phyloP scores from a whole-genome alignment of 2,113 vertebrate genomes.

The Dinomys branickii region DNA sequence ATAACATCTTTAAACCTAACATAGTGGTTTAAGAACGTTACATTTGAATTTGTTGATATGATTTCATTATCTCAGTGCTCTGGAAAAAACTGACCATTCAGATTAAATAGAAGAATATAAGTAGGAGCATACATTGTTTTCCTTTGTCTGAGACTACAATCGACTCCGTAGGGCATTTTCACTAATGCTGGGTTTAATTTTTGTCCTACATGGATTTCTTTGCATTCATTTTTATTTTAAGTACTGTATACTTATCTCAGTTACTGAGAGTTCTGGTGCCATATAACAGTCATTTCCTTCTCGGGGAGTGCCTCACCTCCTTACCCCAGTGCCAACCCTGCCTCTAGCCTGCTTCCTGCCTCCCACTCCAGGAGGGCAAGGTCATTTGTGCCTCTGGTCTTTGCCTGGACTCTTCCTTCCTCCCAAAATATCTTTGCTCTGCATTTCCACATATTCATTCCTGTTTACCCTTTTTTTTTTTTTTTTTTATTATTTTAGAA shows the following conservation, averaged over 20 bases:
- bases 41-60: background rate
- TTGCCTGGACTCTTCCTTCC: background rate
- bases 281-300: background rate
- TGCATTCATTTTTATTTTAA: background rate
- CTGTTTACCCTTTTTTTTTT: background rate
- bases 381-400: background rate
- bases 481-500: too few relatives aligned
- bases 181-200: background rate
- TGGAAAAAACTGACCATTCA: background rate
- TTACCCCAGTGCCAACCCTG: background rate
- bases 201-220: background rate
- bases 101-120: background rate
- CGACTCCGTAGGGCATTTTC: background rate
- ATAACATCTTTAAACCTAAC: background rate
- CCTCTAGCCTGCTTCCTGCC: too few relatives aligned
- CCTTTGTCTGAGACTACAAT: background rate
- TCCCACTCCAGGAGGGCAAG: too few relatives aligned
- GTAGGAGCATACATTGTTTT: background rate
- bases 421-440: background rate
- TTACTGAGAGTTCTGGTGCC: background rate
- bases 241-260: background rate
- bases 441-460: background rate
- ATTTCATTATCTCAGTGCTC: background rate
- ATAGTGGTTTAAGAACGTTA: background rate
- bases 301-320: background rate